Evolutionary conservation across 2,888 invertebrate genomes (phyloP).

Genomic region (Hybos culiciformis): DNA sequence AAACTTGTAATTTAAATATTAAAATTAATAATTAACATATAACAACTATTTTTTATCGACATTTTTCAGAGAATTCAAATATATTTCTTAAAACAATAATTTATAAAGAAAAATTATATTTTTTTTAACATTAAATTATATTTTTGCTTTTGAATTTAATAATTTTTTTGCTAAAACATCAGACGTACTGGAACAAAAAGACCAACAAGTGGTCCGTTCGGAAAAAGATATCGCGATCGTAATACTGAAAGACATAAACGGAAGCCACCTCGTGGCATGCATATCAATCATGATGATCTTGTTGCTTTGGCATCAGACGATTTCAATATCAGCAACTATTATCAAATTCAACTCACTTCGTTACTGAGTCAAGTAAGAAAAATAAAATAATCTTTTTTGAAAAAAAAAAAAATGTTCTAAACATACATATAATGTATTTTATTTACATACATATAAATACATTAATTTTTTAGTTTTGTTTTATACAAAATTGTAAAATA

Average conservation of each 20-base stretch:
- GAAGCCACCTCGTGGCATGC: slow-evolving; percentile 91
- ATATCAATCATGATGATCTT: slow-evolving; percentile 94
- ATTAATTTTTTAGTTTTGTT: no score
- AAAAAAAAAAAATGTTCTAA: no score
- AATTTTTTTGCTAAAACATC: neutral
- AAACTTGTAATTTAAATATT: no score
- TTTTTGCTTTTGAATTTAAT: neutral
- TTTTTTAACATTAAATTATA: neutral
- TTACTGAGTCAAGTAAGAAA: slow-evolving; percentile 88
- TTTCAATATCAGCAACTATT: slow-evolving; percentile 28
- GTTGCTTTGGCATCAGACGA: slow-evolving; percentile 72
- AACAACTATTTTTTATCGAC: no score
- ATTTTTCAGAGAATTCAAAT: neutral
- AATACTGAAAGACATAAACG: slow-evolving; percentile 49
- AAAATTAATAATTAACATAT: no score
- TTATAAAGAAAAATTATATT: neutral
- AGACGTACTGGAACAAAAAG: slow-evolving; percentile 71
- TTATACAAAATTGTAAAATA: no score
- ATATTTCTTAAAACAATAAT: neutral
- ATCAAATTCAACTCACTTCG: slow-evolving; percentile 65
- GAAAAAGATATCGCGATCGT: slow-evolving; percentile 30
- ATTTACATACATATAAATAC: no score
- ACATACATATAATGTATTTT: slow-evolving; percentile 9
- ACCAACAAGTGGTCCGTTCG: slow-evolving; percentile 56
- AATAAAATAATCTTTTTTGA: no score